Percentiles rank a stretch among this genome's conserved stretches.
Evolutionary conservation across 2,113 vertebrate genomes (phyloP).

Genomic region (Hydrochoerus hydrochaeris): DNA sequence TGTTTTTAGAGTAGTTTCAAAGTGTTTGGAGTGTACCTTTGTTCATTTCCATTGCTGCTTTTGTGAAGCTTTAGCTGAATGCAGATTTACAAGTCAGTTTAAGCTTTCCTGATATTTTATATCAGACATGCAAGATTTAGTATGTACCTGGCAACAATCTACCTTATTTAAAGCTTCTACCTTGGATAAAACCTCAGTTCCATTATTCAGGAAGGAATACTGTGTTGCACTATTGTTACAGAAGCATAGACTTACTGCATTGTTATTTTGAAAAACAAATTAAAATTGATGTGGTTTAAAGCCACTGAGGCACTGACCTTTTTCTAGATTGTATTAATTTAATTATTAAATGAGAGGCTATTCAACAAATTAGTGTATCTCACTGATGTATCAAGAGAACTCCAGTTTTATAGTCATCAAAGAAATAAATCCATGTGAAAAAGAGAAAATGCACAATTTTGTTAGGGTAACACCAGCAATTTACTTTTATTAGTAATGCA

Average conservation of each 20-base stretch:
- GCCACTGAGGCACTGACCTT: slow-evolving; percentile 87
- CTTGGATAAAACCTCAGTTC: slow-evolving; percentile 87
- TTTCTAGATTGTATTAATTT: slow-evolving; percentile 87
- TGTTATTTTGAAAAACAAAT: slow-evolving; percentile 84
- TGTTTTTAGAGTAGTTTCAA: slow-evolving; percentile 86
- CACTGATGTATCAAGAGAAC: slow-evolving; percentile 81
- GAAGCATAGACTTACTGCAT: slow-evolving; percentile 85
- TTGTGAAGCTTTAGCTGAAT: slow-evolving; percentile 87
- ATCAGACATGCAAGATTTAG: slow-evolving; percentile 84
- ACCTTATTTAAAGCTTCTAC: slow-evolving; percentile 88
- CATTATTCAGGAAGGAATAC: slow-evolving; percentile 86
- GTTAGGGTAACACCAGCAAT: slow-evolving; percentile 71
- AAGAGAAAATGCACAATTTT: slow-evolving; percentile 63
- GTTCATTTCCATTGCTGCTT: slow-evolving; percentile 87
- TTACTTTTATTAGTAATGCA: slow-evolving; percentile 56
- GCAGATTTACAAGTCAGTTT: slow-evolving; percentile 85
- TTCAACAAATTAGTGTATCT: slow-evolving; percentile 83
- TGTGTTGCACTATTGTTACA: slow-evolving; percentile 87
- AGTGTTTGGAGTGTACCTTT: slow-evolving; percentile 86
- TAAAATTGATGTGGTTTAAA: slow-evolving; percentile 83
- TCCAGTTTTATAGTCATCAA: slow-evolving; percentile 73
- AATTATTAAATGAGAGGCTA: slow-evolving; percentile 85
- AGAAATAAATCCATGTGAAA: slow-evolving; percentile 72
- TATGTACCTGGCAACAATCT: slow-evolving; percentile 85
- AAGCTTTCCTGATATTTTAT: slow-evolving; percentile 86